phyloP scores from a whole-genome alignment of 1,140 invertebrate species.

The Agraylea sexmaculata region DNA sequence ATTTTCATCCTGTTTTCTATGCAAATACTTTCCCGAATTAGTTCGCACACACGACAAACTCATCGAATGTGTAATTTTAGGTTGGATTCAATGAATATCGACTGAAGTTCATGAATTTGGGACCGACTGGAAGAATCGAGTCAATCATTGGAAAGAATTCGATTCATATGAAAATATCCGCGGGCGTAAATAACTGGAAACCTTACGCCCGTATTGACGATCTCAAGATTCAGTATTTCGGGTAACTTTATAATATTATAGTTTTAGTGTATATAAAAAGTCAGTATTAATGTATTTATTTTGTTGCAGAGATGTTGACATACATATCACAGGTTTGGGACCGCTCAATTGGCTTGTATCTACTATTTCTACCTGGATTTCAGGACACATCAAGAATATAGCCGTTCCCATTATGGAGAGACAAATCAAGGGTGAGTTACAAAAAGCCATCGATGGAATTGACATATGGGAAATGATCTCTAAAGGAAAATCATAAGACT shows the following conservation, averaged over 20 bases:
- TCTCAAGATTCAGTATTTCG: constrained; percentile 21
- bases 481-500: constrained; percentile 5
- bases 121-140: constrained; percentile 19
- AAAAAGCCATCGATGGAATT: constrained; percentile 20
- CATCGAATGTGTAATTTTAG: constrained; percentile 8
- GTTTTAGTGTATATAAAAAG: not conserved
- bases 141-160: constrained; percentile 21
- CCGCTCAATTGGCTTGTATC: constrained; percentile 22
- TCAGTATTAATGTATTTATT: constrained; percentile 4
- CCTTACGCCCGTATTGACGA: constrained; percentile 19
- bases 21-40: no score
- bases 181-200: constrained; percentile 19
- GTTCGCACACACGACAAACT: no score
- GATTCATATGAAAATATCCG: constrained; percentile 20
- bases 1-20: no score
- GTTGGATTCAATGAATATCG: constrained; percentile 22
- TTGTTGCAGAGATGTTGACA: constrained; percentile 20
- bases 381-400: constrained; percentile 19
- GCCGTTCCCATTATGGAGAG: constrained; percentile 20
- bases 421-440: constrained; percentile 20
- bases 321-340: constrained; percentile 22
- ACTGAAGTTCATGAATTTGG: constrained; percentile 22
- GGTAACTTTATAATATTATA: constrained; percentile 12
- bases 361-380: constrained; percentile 22
- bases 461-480: constrained; percentile 19